Conservation (phyloP, 2,113 vertebrate genomes). For the Anolis carolinensis region DNA sequence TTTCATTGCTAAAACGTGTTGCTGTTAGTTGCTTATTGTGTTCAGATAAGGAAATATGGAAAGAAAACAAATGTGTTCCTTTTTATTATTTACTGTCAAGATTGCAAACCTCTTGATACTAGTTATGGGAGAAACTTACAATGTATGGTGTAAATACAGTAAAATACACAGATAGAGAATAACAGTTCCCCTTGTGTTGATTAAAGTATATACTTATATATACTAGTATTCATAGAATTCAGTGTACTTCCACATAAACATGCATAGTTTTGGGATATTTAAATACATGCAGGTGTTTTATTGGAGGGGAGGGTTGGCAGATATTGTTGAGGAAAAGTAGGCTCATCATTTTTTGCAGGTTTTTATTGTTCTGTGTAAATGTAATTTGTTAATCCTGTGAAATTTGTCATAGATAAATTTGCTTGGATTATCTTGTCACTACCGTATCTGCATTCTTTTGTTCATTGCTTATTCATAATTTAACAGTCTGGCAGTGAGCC, state of each 20-base stretch:
- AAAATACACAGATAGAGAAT: slow-evolving; percentile 48
- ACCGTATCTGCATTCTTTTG: slow-evolving; percentile 90
- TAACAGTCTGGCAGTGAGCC: slow-evolving; percentile 88
- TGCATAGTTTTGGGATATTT: slow-evolving; percentile 39
- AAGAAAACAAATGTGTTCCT: too few species aligned
- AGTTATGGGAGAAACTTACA: slow-evolving; percentile 39
- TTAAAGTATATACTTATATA: background rate
- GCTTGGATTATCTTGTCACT: slow-evolving; percentile 92
- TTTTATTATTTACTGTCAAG: too few species aligned
- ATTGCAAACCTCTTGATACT: background rate
- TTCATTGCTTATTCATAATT: slow-evolving; percentile 92
- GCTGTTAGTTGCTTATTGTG: too few species aligned
- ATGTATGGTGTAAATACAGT: slow-evolving; percentile 21
- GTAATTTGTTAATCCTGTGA: slow-evolving; percentile 91
- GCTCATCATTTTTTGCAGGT: slow-evolving; percentile 75
- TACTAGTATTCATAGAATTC: slow-evolving; percentile 58
- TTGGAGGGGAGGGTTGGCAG: slow-evolving; percentile 12
- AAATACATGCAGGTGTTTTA: slow-evolving; percentile 64
- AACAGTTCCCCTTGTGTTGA: slow-evolving; percentile 9
- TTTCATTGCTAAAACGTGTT: too few species aligned
- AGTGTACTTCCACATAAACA: background rate
- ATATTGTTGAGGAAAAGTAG: slow-evolving; percentile 74
- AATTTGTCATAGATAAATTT: slow-evolving; percentile 94
- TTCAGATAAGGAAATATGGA: too few species aligned
- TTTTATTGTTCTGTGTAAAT: slow-evolving; percentile 90